These are phyloP conservation scores for Epinephelus moara DNA, from an alignment of 2,113 vertebrate species.

Conservation along the genomic window DNA sequence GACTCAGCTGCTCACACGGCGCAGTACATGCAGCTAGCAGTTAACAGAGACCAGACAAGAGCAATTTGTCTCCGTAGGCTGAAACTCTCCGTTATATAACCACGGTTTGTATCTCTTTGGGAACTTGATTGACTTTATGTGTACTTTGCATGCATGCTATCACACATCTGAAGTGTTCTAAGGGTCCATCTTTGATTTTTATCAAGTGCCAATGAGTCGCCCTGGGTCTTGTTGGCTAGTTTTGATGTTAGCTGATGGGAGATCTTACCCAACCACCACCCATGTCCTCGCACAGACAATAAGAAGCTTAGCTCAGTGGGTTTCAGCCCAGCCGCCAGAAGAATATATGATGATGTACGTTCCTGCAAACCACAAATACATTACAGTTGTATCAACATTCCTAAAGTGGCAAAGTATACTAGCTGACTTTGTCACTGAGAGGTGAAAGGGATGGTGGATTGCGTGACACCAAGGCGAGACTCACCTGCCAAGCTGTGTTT, in stretches of 20 bases:
- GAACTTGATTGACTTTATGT: slow-evolving; percentile 61
- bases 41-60: slow-evolving; percentile 23
- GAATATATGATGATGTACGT: too few species aligned
- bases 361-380: too few species aligned
- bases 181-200: slow-evolving; percentile 68
- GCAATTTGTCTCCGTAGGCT: slow-evolving; percentile 25
- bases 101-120: slow-evolving; percentile 46
- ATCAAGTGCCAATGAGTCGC: slow-evolving; percentile 80
- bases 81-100: slow-evolving; percentile 28
- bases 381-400: too few species aligned
- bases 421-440: too few species aligned
- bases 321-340: too few species aligned
- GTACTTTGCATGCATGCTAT: slow-evolving; percentile 74
- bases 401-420: too few species aligned
- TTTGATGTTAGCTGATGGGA: slow-evolving; percentile 45
- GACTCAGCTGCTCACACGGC: slow-evolving; percentile 16
- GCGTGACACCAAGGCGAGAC: too few species aligned
- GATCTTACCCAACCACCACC: slow-evolving; percentile 44
- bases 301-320: slow-evolving; percentile 52
- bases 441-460: too few species aligned
- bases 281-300: slow-evolving; percentile 55
- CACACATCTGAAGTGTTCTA: slow-evolving; percentile 65
- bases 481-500: too few species aligned
- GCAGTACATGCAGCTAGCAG: slow-evolving; percentile 5
- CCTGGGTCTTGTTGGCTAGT: slow-evolving; percentile 42